Percentiles rank a stretch among this genome's conserved stretches.
These are phyloP conservation scores for Dinomys branickii DNA, from an alignment of 2,113 vertebrate genomes.

Conservation along the genomic window DNA sequence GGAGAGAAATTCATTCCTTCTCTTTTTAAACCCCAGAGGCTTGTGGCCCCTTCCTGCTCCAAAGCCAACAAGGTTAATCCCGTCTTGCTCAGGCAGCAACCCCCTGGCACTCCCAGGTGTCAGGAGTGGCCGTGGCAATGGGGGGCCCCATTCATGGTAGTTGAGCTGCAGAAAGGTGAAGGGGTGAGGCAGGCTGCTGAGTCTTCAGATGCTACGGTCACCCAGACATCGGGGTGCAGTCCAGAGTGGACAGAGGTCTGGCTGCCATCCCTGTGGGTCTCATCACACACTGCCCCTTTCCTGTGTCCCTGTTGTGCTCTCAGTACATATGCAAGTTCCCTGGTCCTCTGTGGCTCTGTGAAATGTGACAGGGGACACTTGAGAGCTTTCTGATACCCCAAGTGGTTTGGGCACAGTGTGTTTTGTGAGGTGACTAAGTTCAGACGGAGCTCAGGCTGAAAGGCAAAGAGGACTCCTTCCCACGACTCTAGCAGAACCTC, in stretches of 20 bases:
- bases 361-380: neutral
- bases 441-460: neutral
- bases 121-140: neutral
- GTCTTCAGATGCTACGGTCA: neutral
- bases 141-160: neutral
- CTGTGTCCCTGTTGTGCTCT: rapidly evolving
- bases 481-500: rapidly evolving
- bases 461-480: neutral
- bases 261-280: neutral
- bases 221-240: neutral
- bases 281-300: rapidly evolving
- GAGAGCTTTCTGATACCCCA: neutral
- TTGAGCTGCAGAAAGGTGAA: neutral
- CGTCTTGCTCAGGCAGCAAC: neutral
- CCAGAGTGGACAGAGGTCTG: neutral
- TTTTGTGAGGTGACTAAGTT: neutral
- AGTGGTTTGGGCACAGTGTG: rapidly evolving
- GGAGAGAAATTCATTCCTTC: neutral
- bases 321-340: neutral
- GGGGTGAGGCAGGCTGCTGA: rapidly evolving
- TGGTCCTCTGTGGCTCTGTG: neutral
- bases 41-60: neutral
- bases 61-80: neutral
- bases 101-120: neutral
- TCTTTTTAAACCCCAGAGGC: neutral